phyloP scores from a whole-genome alignment of 2,888 invertebrate genomes.

The Achlya flavicornis region DNA sequence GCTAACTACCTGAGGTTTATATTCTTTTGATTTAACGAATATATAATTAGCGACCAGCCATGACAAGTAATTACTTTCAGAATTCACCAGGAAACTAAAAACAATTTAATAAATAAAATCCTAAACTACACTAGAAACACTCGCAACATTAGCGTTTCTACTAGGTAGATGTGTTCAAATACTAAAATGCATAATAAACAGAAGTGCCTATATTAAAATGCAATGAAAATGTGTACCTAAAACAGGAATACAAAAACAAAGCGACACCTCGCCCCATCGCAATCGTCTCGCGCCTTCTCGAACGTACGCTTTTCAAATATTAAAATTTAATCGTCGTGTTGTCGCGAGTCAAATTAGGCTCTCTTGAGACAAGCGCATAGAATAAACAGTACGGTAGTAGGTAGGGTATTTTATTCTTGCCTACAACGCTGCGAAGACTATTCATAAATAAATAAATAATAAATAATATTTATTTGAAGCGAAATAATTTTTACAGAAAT shows the following conservation, averaged over 20 bases:
- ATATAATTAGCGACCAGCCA: no score
- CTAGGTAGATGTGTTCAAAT: constrained; percentile 16
- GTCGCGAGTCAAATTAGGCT: constrained; percentile 83
- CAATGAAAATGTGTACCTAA: constrained; percentile 24
- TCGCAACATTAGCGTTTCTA: constrained; percentile 21
- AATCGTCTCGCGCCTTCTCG: constrained; percentile 62
- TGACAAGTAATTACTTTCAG: no score
- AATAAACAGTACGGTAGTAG: constrained; percentile 32
- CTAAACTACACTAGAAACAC: constrained; percentile 15
- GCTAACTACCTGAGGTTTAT: no score
- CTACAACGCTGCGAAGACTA: not conserved
- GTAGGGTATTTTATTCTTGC: constrained; percentile 14
- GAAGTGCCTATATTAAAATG: constrained; percentile 11
- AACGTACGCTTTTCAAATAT: constrained; percentile 81
- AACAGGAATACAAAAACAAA: constrained; percentile 65
- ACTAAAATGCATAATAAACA: constrained; percentile 3
- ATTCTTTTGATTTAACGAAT: no score
- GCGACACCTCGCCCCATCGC: constrained; percentile 67
- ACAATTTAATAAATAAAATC: not conserved
- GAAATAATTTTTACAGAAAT: no score
- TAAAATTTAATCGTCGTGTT: constrained; percentile 84
- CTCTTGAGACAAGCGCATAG: constrained; percentile 71
- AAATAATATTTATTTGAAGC: no score
- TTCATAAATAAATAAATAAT: no score
- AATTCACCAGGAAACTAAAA: no score